phyloP scores from a whole-genome alignment of 1,140 invertebrate species.

The Mamestra configurata region DNA sequence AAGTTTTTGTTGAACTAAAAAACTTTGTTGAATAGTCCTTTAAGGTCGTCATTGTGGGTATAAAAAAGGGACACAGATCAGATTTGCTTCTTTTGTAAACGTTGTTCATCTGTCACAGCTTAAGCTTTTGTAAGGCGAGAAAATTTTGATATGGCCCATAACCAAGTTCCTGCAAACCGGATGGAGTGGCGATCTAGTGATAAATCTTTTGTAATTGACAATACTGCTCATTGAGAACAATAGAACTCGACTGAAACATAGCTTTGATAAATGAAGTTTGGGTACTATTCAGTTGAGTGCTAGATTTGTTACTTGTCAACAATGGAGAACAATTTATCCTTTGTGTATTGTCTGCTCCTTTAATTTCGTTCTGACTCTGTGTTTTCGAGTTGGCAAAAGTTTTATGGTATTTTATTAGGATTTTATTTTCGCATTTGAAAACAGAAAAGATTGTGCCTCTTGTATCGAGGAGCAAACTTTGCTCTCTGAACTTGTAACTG shows the following conservation, averaged over 20 bases:
- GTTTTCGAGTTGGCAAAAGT: constrained; percentile 3
- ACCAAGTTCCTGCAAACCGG: constrained; percentile 31
- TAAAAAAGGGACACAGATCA: constrained; percentile 54
- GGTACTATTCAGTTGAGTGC: constrained; percentile 17
- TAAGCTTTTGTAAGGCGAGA: constrained; percentile 36
- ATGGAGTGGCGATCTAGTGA: constrained; percentile 25
- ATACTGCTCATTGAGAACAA: constrained; percentile 16
- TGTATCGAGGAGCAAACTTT: constrained; percentile 72
- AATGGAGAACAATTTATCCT: constrained; percentile 22
- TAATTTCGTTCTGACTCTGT: constrained; percentile 2
- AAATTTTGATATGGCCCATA: constrained; percentile 16
- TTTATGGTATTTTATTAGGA: constrained; percentile 36
- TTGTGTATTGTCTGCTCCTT: constrained; percentile 20
- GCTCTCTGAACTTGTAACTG: constrained; percentile 83
- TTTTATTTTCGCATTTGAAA: constrained; percentile 52
- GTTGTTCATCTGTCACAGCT: constrained; percentile 53
- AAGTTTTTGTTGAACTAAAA: constrained; percentile 35
- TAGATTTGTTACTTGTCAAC: constrained; percentile 35
- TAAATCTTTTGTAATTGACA: constrained; percentile 47
- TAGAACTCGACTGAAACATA: not conserved
- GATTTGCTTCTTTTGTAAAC: constrained; percentile 57
- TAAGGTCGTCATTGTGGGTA: constrained; percentile 38
- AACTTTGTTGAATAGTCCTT: constrained; percentile 34
- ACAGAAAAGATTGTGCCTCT: constrained; percentile 54
- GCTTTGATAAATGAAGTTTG: constrained; percentile 19